A percentile compares a stretch with the other conserved stretches of the same genome.
Conservation (phyloP, 2,113 vertebrate genomes). For the Laterallus jamaicensis region DNA sequence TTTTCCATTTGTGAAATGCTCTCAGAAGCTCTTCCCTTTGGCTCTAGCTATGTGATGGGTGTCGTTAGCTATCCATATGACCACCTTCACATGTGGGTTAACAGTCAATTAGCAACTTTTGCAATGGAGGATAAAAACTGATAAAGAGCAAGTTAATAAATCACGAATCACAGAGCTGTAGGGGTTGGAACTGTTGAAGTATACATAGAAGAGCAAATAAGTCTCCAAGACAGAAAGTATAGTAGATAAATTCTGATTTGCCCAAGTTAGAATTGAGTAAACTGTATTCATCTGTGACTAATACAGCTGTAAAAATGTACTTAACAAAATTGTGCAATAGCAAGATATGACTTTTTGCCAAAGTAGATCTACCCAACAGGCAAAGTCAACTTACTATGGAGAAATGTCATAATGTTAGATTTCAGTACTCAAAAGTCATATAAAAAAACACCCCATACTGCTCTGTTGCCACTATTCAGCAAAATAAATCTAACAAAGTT, state of each 20-base stretch:
- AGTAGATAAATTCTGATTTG: not conserved
- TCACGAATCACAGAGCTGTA: not conserved
- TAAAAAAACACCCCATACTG: not conserved
- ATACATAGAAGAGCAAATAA: not conserved
- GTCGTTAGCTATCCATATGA: not conserved
- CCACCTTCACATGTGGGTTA: not conserved
- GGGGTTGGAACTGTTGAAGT: not conserved
- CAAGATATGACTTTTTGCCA: not conserved
- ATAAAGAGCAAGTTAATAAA: not conserved
- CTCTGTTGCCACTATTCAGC: not conserved
- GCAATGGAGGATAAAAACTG: not conserved
- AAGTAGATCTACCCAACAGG: not conserved
- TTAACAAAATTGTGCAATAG: not conserved
- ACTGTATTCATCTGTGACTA: not conserved
- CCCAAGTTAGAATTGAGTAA: not conserved
- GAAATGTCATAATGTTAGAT: not conserved
- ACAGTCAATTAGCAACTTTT: not conserved
- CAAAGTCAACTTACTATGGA: not conserved
- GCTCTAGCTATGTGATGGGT: not conserved
- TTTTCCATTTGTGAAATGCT: not conserved
- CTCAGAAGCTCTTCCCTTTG: not conserved
- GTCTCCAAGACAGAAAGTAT: not conserved
- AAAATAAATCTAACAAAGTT: not conserved
- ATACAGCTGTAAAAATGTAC: not conserved
- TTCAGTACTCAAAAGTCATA: not conserved